Percentiles rank a stretch among this genome's conserved stretches.
These are phyloP conservation scores for Meteorus cinctellus DNA, from an alignment of 2,888 invertebrate species.

Conservation along the genomic window DNA sequence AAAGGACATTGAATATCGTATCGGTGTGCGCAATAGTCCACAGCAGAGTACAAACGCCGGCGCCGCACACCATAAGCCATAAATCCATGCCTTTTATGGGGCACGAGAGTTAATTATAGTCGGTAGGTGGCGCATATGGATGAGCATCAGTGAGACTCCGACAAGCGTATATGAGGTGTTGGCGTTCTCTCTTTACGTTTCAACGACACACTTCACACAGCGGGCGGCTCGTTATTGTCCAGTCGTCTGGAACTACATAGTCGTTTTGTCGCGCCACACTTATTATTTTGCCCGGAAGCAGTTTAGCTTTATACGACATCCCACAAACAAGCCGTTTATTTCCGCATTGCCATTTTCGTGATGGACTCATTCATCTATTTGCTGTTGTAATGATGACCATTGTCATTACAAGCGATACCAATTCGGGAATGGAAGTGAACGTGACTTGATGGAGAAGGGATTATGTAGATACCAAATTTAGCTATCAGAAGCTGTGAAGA, in stretches of 20 bases:
- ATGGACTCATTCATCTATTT: neutral
- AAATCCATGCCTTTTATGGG: constrained; percentile 22
- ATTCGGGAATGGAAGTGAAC: too few species aligned
- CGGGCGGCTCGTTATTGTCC: constrained; percentile 14
- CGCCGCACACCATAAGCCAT: constrained; percentile 25
- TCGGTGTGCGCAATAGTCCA: neutral
- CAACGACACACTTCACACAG: constrained; percentile 23
- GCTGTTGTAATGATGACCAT: too few species aligned
- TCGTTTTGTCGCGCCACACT: constrained; percentile 6
- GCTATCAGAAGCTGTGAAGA: too few species aligned
- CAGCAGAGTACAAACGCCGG: neutral
- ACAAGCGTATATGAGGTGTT: constrained; percentile 8
- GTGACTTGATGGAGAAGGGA: too few species aligned
- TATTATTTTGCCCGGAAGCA: constrained; percentile 3
- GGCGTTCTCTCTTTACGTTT: constrained; percentile 5
- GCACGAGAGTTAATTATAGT: constrained; percentile 21
- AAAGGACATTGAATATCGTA: neutral
- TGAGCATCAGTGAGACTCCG: neutral
- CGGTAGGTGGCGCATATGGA: constrained; percentile 16
- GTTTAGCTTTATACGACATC: neutral
- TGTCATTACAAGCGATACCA: too few species aligned
- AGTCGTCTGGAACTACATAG: constrained; percentile 12
- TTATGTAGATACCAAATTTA: too few species aligned
- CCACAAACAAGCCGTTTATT: neutral
- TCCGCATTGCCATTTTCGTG: neutral